Conservation (phyloP, 2,888 invertebrate genomes). For the Onchidella celtica region DNA sequence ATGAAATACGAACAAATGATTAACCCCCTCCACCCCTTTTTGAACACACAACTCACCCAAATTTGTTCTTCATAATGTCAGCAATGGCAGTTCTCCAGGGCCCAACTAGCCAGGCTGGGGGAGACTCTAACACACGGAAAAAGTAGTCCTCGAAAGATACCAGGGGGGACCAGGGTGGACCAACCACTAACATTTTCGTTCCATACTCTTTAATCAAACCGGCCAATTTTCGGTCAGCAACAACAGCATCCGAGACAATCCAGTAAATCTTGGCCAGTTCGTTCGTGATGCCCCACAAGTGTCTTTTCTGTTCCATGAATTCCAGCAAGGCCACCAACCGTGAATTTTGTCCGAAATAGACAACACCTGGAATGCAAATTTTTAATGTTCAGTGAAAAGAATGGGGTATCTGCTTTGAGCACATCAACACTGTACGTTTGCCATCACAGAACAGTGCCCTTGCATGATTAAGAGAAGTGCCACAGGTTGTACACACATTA, state of each 20-base stretch:
- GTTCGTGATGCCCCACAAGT: not conserved
- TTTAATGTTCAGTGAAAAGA: too few relatives aligned
- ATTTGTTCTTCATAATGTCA: not conserved
- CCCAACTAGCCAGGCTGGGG: conserved; percentile 27
- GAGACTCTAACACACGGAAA: not conserved
- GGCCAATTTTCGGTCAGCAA: not conserved
- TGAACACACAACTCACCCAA: too few relatives aligned
- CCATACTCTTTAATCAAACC: not conserved
- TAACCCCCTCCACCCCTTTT: too few relatives aligned
- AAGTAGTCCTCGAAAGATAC: conserved; percentile 2
- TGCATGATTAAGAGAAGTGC: too few relatives aligned
- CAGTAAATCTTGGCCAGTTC: conserved; percentile 12
- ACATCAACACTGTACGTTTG: too few relatives aligned
- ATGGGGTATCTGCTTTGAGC: too few relatives aligned
- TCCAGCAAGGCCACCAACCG: conserved; percentile 52
- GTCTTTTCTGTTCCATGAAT: not conserved
- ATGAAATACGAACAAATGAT: too few relatives aligned
- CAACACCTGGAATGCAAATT: conserved; percentile 54
- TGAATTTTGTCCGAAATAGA: conserved; percentile 63
- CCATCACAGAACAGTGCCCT: too few relatives aligned
- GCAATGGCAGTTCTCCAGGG: conserved; percentile 12
- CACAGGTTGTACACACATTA: too few relatives aligned
- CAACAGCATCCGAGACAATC: conserved; percentile 30
- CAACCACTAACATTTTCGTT: conserved; percentile 15
- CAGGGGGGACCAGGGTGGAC: not conserved